phyloP scores from a whole-genome alignment of 2,888 invertebrate genomes.

The Drosophila maculinotata region DNA sequence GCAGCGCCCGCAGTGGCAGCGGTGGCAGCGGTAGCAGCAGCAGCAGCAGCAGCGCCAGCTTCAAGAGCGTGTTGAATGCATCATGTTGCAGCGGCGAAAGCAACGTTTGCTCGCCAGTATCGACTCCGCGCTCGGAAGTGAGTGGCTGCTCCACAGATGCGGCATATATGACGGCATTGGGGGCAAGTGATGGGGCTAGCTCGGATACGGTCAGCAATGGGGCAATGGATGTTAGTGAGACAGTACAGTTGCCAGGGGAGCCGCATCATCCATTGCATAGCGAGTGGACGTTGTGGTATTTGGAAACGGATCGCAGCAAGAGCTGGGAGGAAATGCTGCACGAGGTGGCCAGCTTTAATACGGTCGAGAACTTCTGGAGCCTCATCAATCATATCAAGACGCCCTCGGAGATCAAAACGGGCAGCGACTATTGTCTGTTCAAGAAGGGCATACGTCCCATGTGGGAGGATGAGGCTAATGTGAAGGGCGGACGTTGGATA shows the following conservation, averaged over 20 bases:
- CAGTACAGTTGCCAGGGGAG: constrained; percentile 85
- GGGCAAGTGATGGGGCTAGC: constrained; percentile 1
- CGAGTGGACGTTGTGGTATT: constrained; percentile 98
- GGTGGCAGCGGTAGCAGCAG: constrained; percentile 26
- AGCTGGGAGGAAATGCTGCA: constrained; percentile 97
- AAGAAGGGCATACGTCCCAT: constrained; percentile 90
- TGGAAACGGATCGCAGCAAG: constrained; percentile 93
- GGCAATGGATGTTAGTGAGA: constrained; percentile 3
- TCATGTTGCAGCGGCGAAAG: constrained; percentile 19
- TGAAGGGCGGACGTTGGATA: constrained; percentile 94
- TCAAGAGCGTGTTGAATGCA: constrained; percentile 25
- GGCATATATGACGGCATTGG: not conserved
- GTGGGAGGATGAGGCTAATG: constrained; percentile 95
- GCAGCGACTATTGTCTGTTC: constrained; percentile 92
- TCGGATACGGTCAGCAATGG: constrained; percentile 5
- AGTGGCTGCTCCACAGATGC: constrained; percentile 19
- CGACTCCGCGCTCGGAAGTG: constrained; percentile 35
- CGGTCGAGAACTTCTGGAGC: constrained; percentile 99
- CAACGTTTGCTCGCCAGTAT: constrained; percentile 15
- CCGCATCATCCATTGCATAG: constrained; percentile 96
- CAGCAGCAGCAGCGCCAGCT: constrained; percentile 30
- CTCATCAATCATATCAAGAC: constrained; percentile 93
- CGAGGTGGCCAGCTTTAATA: constrained; percentile 95
- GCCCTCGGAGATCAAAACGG: constrained; percentile 90
- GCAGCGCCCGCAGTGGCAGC: too few species aligned